Evolutionary conservation across 2,888 invertebrate species (phyloP).

Genomic region (Crossocerus cetratus): DNA sequence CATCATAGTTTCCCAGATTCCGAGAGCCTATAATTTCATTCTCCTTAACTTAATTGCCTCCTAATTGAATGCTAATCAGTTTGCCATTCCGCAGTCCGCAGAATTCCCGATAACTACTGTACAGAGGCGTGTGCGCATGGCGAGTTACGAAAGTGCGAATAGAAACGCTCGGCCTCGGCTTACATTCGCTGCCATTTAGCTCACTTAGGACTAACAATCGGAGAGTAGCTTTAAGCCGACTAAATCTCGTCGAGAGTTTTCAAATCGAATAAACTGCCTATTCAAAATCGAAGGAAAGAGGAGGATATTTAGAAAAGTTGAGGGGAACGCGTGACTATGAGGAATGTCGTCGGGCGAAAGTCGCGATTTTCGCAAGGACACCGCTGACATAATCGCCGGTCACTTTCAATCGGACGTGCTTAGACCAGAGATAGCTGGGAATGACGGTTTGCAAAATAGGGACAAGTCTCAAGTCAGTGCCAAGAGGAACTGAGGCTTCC

Average conservation of each 20-base stretch:
- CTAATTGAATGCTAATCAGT: too few relatives aligned
- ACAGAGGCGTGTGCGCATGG: not conserved
- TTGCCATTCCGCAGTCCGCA: too few relatives aligned
- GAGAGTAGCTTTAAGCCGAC: not conserved
- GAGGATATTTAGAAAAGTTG: not conserved
- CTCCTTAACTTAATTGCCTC: too few relatives aligned
- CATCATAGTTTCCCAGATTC: too few relatives aligned
- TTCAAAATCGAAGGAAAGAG: too few relatives aligned
- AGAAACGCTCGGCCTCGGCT: slow-evolving; percentile 65
- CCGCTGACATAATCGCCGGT: slow-evolving; percentile 37
- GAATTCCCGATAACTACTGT: slow-evolving; percentile 11
- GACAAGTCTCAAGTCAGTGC: too few relatives aligned
- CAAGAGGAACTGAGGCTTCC: too few relatives aligned
- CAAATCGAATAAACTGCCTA: not conserved
- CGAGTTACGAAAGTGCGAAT: slow-evolving; percentile 60
- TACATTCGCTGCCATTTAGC: slow-evolving; percentile 48
- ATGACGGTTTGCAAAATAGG: too few relatives aligned
- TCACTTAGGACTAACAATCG: not conserved
- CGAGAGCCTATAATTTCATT: too few relatives aligned
- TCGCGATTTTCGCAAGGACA: slow-evolving; percentile 8
- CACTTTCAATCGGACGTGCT: slow-evolving; percentile 27
- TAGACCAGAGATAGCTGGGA: slow-evolving; percentile 4
- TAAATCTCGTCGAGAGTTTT: not conserved
- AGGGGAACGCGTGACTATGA: not conserved
- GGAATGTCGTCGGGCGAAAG: not conserved